These are phyloP conservation scores for Acromyrmex echinatior DNA, from an alignment of 1,140 invertebrate genomes.

Conservation along the genomic window DNA sequence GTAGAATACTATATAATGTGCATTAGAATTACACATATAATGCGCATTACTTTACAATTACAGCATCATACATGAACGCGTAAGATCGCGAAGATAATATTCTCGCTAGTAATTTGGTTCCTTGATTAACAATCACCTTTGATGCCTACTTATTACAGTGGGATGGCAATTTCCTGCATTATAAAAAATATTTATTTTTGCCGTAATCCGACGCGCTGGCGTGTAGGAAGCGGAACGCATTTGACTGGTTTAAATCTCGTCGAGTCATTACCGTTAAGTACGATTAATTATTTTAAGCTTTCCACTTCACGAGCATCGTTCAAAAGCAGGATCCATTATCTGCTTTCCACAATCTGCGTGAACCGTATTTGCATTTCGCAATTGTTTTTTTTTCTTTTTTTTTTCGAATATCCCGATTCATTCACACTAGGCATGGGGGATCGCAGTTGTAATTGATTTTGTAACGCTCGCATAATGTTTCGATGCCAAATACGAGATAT, in stretches of 20 bases:
- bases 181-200: slow-evolving; percentile 63
- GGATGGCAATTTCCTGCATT: slow-evolving; percentile 69
- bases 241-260: slow-evolving; percentile 53
- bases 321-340: slow-evolving; percentile 18
- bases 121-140: slow-evolving; percentile 49
- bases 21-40: not conserved
- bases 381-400: slow-evolving; percentile 14
- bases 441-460: slow-evolving; percentile 39
- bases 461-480: not conserved
- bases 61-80: not conserved
- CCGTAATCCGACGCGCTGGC: slow-evolving; percentile 40
- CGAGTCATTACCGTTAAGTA: slow-evolving; percentile 59
- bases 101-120: slow-evolving; percentile 45
- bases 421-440: not conserved
- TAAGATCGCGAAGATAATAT: slow-evolving; percentile 36
- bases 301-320: slow-evolving; percentile 39
- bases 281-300: slow-evolving; percentile 61
- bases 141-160: slow-evolving; percentile 70
- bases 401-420: not conserved
- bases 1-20: not conserved
- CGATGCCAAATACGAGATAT: slow-evolving; percentile 11
- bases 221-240: slow-evolving; percentile 50
- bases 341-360: slow-evolving; percentile 36
- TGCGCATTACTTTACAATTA: not conserved
- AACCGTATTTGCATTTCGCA: slow-evolving; percentile 49